phyloP scores from a whole-genome alignment of 2,113 vertebrate species.

The Semnornis frantzii region DNA sequence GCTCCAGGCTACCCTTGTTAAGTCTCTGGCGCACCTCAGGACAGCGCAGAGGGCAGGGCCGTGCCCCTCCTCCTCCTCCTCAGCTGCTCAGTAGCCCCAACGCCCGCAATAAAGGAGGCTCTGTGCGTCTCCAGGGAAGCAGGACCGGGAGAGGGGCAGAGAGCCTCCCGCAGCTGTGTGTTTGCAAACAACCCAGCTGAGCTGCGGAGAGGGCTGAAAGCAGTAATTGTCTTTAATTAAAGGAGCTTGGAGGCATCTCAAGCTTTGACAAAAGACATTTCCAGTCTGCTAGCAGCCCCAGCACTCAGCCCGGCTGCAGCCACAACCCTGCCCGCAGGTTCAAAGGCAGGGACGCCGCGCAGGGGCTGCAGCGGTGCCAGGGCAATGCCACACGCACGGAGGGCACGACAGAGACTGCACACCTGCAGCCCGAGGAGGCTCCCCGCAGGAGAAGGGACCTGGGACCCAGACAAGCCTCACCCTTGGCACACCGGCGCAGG shows the following conservation, averaged over 20 bases:
- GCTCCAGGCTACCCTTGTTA: not conserved
- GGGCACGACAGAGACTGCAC: not conserved
- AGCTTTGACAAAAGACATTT: slow-evolving; percentile 81
- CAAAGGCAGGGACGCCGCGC: not conserved
- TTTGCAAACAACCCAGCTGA: slow-evolving; percentile 85
- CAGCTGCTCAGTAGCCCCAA: not conserved
- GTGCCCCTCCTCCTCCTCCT: not conserved
- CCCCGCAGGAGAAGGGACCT: not conserved
- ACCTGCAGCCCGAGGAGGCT: rapidly evolving
- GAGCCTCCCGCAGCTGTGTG: slow-evolving; percentile 82
- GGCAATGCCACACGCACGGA: rapidly evolving
- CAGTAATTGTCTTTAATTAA: slow-evolving; percentile 90
- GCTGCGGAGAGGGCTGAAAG: slow-evolving; percentile 84
- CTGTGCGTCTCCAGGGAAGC: slow-evolving; percentile 77
- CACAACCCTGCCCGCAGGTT: not conserved
- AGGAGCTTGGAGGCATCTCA: slow-evolving; percentile 80
- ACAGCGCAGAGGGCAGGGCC: not conserved
- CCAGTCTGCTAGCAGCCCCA: slow-evolving; percentile 75
- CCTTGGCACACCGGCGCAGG: not conserved
- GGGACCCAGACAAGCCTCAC: rapidly evolving
- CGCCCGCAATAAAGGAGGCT: slow-evolving; percentile 68
- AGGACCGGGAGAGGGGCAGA: slow-evolving; percentile 61
- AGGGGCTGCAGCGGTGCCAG: not conserved
- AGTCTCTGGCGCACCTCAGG: not conserved
- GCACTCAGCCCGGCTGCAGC: slow-evolving; percentile 27